phyloP scores from a whole-genome alignment of 2,113 vertebrate species.

The Epinephelus fuscoguttatus region DNA sequence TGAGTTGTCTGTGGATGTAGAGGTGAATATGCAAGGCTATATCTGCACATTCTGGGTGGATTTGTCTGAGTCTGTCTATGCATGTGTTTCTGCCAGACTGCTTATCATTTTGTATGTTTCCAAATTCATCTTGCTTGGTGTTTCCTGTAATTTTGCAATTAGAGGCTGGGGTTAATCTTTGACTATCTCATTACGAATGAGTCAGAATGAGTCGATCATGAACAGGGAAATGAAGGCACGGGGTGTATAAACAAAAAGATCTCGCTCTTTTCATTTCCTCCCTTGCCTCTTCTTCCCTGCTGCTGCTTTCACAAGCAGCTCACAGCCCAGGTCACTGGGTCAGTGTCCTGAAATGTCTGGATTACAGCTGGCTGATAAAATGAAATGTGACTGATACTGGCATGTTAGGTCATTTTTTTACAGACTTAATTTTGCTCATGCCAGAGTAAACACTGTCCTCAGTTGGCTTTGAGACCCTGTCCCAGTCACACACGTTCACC shows the following conservation, averaged over 20 bases:
- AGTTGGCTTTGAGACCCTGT: neutral
- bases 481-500: neutral
- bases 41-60: conserved; percentile 16
- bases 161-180: neutral
- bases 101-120: conserved; percentile 13
- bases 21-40: neutral
- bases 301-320: conserved; percentile 35
- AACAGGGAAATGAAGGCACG: conserved; percentile 20
- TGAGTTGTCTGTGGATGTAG: neutral
- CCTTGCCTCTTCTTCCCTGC: conserved; percentile 11
- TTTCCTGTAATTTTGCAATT: conserved; percentile 54
- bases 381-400: conserved; percentile 6
- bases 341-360: conserved; percentile 43
- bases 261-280: neutral
- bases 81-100: neutral
- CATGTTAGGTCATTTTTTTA: conserved; percentile 9
- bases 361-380: conserved; percentile 13
- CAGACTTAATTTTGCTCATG: neutral
- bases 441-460: neutral
- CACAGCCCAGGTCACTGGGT: conserved; percentile 52
- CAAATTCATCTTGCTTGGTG: neutral
- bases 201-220: conserved; percentile 6
- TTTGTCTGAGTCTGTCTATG: neutral
- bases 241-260: conserved; percentile 19
- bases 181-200: neutral